Percentiles rank a stretch among this genome's conserved stretches.
Conservation (phyloP, 2,888 invertebrate genomes). For the Endomychus coccineus region DNA sequence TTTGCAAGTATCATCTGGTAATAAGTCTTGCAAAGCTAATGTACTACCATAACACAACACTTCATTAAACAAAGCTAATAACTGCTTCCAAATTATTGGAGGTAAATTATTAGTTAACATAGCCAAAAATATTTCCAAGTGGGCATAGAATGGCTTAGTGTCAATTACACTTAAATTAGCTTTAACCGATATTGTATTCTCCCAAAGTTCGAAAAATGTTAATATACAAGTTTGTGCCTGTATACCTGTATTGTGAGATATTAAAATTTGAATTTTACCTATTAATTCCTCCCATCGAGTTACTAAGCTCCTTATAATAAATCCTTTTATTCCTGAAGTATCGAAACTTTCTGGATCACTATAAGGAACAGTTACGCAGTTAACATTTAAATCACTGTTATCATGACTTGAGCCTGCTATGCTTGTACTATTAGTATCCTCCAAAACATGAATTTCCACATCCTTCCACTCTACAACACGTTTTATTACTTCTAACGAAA, state of each 20-base stretch:
- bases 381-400: slow-evolving; percentile 24
- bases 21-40: slow-evolving; percentile 75
- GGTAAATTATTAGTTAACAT: slow-evolving; percentile 63
- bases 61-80: slow-evolving; percentile 80
- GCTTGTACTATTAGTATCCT: slow-evolving; percentile 50
- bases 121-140: slow-evolving; percentile 72
- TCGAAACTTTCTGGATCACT: slow-evolving; percentile 78
- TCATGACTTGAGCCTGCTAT: slow-evolving; percentile 31
- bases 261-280: slow-evolving; percentile 56
- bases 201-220: slow-evolving; percentile 81
- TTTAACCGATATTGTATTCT: slow-evolving; percentile 83
- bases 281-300: slow-evolving; percentile 79
- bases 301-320: slow-evolving; percentile 78
- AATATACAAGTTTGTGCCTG: slow-evolving; percentile 65
- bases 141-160: slow-evolving; percentile 81
- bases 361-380: slow-evolving; percentile 56
- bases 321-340: slow-evolving; percentile 77
- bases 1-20: slow-evolving; percentile 83
- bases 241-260: slow-evolving; percentile 52
- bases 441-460: slow-evolving; percentile 69
- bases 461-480: slow-evolving; percentile 87
- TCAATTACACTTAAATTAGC: slow-evolving; percentile 84
- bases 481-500: slow-evolving; percentile 77
- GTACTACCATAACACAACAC: slow-evolving; percentile 88
- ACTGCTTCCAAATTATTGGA: slow-evolving; percentile 75